Evolutionary conservation across 2,113 vertebrate genomes (phyloP).

Genomic region (Sula dactylatra): DNA sequence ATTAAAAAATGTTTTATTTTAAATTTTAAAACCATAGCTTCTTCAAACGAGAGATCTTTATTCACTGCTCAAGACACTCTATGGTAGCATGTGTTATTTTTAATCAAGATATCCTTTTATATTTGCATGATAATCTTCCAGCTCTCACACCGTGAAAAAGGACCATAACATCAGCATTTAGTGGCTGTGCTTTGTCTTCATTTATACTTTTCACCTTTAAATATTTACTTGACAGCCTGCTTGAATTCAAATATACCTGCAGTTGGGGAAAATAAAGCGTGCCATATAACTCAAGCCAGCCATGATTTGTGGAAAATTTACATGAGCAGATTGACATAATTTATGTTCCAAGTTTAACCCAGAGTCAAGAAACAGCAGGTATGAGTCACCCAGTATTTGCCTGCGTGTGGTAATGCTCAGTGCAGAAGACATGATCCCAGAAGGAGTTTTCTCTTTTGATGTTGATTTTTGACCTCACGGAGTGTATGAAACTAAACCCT

Average conservation of each 20-base stretch:
- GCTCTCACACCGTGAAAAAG: neutral
- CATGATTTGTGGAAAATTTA: constrained; percentile 53
- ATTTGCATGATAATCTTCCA: neutral
- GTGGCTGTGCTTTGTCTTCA: neutral
- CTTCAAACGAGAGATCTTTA: neutral
- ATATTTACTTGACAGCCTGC: constrained; percentile 59
- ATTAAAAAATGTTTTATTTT: neutral
- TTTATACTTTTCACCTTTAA: constrained; percentile 40
- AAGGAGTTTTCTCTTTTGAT: constrained; percentile 71
- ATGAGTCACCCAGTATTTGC: constrained; percentile 47
- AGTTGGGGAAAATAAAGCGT: constrained; percentile 41
- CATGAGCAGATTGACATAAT: constrained; percentile 55
- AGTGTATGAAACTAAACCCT: constrained; percentile 69
- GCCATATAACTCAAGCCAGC: constrained; percentile 34
- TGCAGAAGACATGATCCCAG: constrained; percentile 55
- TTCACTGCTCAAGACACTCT: neutral
- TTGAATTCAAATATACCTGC: constrained; percentile 66
- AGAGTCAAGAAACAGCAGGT: constrained; percentile 55
- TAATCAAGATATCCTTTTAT: neutral
- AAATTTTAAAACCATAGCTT: neutral
- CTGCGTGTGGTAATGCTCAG: constrained; percentile 21
- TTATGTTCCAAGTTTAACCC: constrained; percentile 60
- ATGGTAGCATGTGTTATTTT: neutral
- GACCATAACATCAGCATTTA: neutral
- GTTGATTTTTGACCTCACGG: constrained; percentile 69